Evolutionary conservation across 2,797 vertebrate species (phyloP).

Genomic region (Mus minutoides): DNA sequence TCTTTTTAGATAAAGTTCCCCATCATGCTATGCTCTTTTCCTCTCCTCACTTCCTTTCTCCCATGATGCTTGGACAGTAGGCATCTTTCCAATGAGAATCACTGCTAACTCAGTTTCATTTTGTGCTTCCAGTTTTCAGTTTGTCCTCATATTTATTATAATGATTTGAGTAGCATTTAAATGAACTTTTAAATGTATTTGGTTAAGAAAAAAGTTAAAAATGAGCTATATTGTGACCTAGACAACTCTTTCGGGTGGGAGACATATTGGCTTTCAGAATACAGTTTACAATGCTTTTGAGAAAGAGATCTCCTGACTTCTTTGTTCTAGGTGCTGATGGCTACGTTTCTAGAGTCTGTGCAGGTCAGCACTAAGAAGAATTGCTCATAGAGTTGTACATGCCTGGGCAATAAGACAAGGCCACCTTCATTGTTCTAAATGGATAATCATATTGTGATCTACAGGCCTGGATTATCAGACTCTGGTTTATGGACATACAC

Average conservation of each 20-base stretch:
- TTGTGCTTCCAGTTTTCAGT: background rate
- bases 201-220: background rate
- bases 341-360: background rate
- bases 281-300: background rate
- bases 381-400: fast-evolving
- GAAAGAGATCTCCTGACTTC: background rate
- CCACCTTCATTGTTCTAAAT: background rate
- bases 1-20: background rate
- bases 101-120: background rate
- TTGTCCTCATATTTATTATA: background rate
- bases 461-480: no score
- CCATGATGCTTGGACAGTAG: background rate
- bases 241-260: background rate
- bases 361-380: background rate
- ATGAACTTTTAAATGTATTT: background rate
- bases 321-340: background rate
- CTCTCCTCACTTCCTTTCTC: background rate
- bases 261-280: background rate
- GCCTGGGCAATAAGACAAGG: background rate
- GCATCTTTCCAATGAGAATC: background rate
- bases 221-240: background rate
- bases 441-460: background rate
- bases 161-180: background rate
- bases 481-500: background rate
- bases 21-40: background rate